Conservation (phyloP, 2,797 vertebrate genomes). For the Pristis pectinata region DNA sequence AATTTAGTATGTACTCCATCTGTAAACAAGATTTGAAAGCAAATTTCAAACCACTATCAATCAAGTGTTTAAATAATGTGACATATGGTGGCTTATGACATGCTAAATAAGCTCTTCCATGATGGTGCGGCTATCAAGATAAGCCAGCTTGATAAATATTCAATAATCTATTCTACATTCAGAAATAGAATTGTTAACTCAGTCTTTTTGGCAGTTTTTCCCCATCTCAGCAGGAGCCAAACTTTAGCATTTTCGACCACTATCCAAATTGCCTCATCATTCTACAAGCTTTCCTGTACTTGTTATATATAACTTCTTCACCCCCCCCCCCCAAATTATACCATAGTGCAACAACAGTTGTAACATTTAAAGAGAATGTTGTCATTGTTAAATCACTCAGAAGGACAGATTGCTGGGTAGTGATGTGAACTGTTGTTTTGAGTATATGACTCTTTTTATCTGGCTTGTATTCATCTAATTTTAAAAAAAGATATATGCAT, state of each 20-base stretch:
- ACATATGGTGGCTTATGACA: background rate
- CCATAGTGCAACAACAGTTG: background rate
- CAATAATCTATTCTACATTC: slow-evolving; percentile 21
- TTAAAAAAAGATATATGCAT: no score
- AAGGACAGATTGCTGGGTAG: background rate
- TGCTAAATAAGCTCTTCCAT: background rate
- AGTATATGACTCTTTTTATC: background rate
- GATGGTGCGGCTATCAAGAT: background rate
- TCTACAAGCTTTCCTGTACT: background rate
- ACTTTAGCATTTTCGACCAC: background rate
- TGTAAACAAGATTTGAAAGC: background rate
- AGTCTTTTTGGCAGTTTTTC: background rate
- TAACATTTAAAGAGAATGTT: background rate
- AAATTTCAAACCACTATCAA: background rate
- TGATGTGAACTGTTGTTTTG: background rate
- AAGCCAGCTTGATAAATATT: slow-evolving; percentile 17
- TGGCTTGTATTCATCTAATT: slow-evolving; percentile 7
- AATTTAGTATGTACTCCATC: background rate
- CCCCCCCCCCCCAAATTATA: no score
- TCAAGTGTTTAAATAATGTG: slow-evolving; percentile 20
- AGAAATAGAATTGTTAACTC: slow-evolving; percentile 5
- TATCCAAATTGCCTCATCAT: background rate
- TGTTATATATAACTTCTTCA: no score
- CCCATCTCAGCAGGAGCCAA: background rate
- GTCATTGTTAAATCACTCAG: background rate